A percentile compares a stretch with the other conserved stretches of the same genome.
Evolutionary conservation across 2,797 vertebrate species (phyloP).

Genomic region (Phoxinus dragarum): DNA sequence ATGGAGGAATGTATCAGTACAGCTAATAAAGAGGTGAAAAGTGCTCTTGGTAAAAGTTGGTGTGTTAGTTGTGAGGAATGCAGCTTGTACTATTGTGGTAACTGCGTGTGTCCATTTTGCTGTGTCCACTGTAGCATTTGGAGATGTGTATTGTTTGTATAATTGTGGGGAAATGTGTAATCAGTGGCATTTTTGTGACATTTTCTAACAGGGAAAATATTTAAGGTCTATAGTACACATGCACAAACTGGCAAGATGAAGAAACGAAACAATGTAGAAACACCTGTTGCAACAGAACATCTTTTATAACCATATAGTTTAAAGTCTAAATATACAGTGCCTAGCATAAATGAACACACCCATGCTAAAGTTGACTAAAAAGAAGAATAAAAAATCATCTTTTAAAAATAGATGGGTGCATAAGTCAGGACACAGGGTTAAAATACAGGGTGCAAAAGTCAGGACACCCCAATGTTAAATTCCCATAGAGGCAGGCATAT

Average conservation of each 20-base stretch:
- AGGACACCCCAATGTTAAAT: no score
- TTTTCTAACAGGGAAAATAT: background rate
- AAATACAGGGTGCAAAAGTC: no score
- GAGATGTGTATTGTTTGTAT: background rate
- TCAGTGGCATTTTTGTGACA: background rate
- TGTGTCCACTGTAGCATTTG: slow-evolving; percentile 8
- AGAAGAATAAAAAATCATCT: no score
- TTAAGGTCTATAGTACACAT: background rate
- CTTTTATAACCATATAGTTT: background rate
- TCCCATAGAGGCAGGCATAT: no score
- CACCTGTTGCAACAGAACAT: background rate
- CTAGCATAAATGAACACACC: no score
- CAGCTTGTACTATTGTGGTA: slow-evolving; percentile 17
- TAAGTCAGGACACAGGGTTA: no score
- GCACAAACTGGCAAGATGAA: background rate
- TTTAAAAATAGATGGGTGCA: no score
- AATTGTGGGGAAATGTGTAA: background rate
- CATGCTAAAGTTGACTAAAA: no score
- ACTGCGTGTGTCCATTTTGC: slow-evolving; percentile 2
- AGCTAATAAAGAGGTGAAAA: slow-evolving; percentile 72
- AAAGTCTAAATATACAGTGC: background rate
- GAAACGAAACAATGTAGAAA: background rate
- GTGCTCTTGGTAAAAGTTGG: slow-evolving; percentile 83
- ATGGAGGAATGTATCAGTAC: slow-evolving; percentile 76
- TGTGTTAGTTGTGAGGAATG: slow-evolving; percentile 77